phyloP scores from a whole-genome alignment of 2,113 vertebrate genomes.

The Nothobranchius furzeri region DNA sequence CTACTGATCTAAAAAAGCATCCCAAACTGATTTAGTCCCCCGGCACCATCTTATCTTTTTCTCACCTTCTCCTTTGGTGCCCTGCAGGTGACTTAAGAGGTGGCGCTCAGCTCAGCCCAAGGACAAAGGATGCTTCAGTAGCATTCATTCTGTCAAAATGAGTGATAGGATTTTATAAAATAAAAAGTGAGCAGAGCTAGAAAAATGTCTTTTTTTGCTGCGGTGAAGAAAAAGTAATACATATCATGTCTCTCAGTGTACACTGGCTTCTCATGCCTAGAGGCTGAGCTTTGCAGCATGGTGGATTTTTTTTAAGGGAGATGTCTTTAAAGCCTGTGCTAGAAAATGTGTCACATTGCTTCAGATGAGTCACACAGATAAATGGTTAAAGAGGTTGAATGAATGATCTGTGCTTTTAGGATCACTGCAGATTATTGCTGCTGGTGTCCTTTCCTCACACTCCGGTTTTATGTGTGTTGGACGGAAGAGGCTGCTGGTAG shows the following conservation, averaged over 20 bases:
- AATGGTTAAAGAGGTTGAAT: slow-evolving; percentile 7
- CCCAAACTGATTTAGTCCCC: background rate
- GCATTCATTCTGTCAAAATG: slow-evolving; percentile 3
- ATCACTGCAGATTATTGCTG: slow-evolving; percentile 17
- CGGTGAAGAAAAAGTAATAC: background rate
- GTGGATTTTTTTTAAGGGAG: slow-evolving; percentile 11
- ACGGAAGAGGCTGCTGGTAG: slow-evolving; percentile 2
- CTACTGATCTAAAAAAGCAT: background rate
- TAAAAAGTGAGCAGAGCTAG: background rate
- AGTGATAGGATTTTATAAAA: slow-evolving; percentile 23
- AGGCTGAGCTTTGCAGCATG: background rate
- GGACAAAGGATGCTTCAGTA: background rate
- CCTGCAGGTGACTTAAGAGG: background rate
- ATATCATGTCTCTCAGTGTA: slow-evolving; percentile 8
- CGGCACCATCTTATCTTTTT: background rate
- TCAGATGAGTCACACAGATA: slow-evolving; percentile 24
- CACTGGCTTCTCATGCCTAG: background rate
- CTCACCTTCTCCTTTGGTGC: background rate
- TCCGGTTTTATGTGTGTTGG: slow-evolving; percentile 1
- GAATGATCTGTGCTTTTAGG: slow-evolving; percentile 14
- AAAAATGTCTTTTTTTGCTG: background rate
- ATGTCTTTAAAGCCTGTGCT: slow-evolving; percentile 8
- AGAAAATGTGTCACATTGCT: slow-evolving; percentile 17
- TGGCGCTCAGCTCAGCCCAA: background rate
- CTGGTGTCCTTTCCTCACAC: slow-evolving; percentile 5